phyloP scores from a whole-genome alignment of 2,113 vertebrate species.

The Ariopsis seemanni region DNA sequence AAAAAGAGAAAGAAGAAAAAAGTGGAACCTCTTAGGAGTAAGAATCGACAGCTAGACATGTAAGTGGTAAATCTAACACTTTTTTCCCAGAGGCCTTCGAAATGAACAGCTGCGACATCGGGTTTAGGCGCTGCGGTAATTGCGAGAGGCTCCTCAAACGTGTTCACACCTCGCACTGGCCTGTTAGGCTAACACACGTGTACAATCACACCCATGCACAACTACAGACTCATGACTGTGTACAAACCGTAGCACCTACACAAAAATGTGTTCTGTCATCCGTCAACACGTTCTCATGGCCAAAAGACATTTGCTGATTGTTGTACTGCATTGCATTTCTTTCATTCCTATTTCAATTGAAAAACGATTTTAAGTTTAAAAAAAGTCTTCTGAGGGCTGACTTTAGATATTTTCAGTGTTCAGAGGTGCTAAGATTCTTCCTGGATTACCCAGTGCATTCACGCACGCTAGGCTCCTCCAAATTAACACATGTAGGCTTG shows the following conservation, averaged over 20 bases:
- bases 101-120: slow-evolving; percentile 49
- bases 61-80: slow-evolving; percentile 50
- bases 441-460: slow-evolving; percentile 7
- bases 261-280: slow-evolving; percentile 22
- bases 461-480: slow-evolving; percentile 11
- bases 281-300: slow-evolving; percentile 18
- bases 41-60: slow-evolving; percentile 37
- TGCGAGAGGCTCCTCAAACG: slow-evolving; percentile 45
- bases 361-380: neutral
- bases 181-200: neutral
- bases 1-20: slow-evolving; percentile 15
- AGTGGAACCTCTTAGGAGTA: slow-evolving; percentile 32
- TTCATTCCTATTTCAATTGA: neutral
- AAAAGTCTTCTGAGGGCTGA: neutral
- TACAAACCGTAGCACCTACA: neutral
- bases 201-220: slow-evolving; percentile 1
- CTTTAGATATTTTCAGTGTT: slow-evolving; percentile 16
- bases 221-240: neutral
- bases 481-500: slow-evolving; percentile 40
- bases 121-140: slow-evolving; percentile 29
- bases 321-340: neutral
- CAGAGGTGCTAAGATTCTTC: slow-evolving; percentile 12
- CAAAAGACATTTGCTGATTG: neutral
- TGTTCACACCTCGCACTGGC: slow-evolving; percentile 50
- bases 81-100: slow-evolving; percentile 38